These are phyloP conservation scores for Struthidea cinerea DNA, from an alignment of 2,113 vertebrate species.

Conservation along the genomic window DNA sequence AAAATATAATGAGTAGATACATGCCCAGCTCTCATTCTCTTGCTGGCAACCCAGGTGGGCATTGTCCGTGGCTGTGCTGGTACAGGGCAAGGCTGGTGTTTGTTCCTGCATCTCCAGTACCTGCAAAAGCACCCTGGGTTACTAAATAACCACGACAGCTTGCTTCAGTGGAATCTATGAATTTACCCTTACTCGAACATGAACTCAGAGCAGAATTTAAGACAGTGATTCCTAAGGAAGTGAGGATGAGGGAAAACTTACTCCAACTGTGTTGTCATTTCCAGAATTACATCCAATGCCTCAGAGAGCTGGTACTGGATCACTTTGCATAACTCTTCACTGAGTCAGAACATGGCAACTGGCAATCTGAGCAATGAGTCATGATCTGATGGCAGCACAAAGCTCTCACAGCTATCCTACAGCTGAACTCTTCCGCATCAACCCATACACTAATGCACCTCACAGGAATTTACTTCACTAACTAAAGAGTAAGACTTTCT, in stretches of 20 bases:
- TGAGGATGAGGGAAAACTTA: background rate
- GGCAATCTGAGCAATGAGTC: background rate
- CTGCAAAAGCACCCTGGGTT: background rate
- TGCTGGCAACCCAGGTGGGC: background rate
- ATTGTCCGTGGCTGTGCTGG: rapidly evolving
- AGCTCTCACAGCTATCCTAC: background rate
- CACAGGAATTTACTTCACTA: background rate
- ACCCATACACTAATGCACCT: background rate
- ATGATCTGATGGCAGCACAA: background rate
- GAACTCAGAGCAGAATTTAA: background rate
- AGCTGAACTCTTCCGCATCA: background rate
- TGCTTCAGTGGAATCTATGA: background rate
- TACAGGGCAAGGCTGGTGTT: rapidly evolving
- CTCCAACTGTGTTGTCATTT: background rate
- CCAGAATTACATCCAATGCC: background rate
- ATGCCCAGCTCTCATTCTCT: background rate
- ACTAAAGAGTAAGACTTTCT: background rate
- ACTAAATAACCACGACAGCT: background rate
- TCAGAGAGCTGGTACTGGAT: background rate
- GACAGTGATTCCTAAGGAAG: background rate
- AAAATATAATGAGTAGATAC: background rate
- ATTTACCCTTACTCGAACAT: background rate
- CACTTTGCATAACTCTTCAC: background rate
- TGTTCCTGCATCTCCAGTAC: background rate
- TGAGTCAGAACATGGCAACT: background rate